Evolutionary conservation across 2,888 invertebrate genomes (phyloP).

Genomic region (Plemyria rubiginata): DNA sequence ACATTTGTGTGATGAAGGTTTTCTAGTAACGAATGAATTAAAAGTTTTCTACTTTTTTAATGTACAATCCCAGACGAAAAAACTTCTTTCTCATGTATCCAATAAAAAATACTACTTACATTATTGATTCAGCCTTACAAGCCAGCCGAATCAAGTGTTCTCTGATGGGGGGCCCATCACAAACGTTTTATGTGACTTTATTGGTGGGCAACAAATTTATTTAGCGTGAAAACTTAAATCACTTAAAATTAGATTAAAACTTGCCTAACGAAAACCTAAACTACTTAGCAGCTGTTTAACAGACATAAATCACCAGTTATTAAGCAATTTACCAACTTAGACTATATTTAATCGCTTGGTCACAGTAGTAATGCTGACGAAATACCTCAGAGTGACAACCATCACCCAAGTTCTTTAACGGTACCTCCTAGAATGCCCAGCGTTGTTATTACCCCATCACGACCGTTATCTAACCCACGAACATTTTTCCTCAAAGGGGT

Average conservation of each 20-base stretch:
- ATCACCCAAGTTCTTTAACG: conserved; percentile 14
- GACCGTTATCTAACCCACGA: conserved; percentile 37
- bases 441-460: conserved; percentile 33
- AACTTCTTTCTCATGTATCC: too few species aligned
- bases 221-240: not conserved
- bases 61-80: too few species aligned
- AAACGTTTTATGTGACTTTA: too few species aligned
- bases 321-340: not conserved
- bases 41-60: too few species aligned
- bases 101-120: too few species aligned
- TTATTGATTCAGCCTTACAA: too few species aligned
- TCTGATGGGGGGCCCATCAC: too few species aligned
- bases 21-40: too few species aligned
- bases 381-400: conserved; percentile 4
- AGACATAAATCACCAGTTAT: not conserved
- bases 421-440: conserved; percentile 17
- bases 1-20: too few species aligned
- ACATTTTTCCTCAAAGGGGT: conserved; percentile 42
- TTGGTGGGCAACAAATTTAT: not conserved
- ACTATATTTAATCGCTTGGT: not conserved
- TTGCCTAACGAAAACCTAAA: not conserved
- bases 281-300: not conserved
- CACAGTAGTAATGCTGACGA: too few species aligned
- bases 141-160: too few species aligned
- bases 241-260: too few species aligned